phyloP scores from a whole-genome alignment of 1,140 invertebrate species.

The Agrypnia vestita region DNA sequence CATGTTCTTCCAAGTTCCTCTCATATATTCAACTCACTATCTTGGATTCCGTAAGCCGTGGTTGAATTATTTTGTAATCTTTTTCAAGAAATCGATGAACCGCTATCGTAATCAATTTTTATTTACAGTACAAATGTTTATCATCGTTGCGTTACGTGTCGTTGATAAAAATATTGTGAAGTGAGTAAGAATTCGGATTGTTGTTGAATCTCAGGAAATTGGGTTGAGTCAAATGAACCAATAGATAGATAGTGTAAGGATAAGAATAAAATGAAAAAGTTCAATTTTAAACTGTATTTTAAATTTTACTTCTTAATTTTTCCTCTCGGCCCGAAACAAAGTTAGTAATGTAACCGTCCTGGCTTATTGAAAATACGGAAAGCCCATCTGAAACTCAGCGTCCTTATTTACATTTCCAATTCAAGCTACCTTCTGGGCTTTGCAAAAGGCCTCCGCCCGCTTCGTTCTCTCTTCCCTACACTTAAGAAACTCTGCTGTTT shows the following conservation, averaged over 20 bases:
- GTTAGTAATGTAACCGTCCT: neutral
- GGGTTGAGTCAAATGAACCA: too few relatives aligned
- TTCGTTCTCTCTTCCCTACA: constrained; percentile 17
- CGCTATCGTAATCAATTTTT: neutral
- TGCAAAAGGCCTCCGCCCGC: constrained; percentile 16
- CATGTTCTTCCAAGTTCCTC: too few relatives aligned
- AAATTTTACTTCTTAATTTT: neutral
- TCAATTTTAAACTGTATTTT: too few relatives aligned
- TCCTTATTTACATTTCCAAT: constrained; percentile 51
- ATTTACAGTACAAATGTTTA: too few relatives aligned
- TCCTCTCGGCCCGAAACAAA: constrained; percentile 4
- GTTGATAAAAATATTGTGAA: too few relatives aligned
- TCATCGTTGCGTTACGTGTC: too few relatives aligned
- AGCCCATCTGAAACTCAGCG: constrained; percentile 27
- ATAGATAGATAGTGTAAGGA: too few relatives aligned
- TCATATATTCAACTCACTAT: neutral
- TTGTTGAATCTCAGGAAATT: too few relatives aligned
- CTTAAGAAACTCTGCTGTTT: constrained; percentile 22
- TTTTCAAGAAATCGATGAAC: neutral
- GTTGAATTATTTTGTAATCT: neutral
- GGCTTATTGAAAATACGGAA: constrained; percentile 44
- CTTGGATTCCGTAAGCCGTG: neutral
- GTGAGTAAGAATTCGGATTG: too few relatives aligned
- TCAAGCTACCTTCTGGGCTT: constrained; percentile 46
- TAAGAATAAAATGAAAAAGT: too few relatives aligned